Base-by-base conservation (phyloP, 92 coral and sea anemone genomes). In the Virgularia gustaviana region DNA sequence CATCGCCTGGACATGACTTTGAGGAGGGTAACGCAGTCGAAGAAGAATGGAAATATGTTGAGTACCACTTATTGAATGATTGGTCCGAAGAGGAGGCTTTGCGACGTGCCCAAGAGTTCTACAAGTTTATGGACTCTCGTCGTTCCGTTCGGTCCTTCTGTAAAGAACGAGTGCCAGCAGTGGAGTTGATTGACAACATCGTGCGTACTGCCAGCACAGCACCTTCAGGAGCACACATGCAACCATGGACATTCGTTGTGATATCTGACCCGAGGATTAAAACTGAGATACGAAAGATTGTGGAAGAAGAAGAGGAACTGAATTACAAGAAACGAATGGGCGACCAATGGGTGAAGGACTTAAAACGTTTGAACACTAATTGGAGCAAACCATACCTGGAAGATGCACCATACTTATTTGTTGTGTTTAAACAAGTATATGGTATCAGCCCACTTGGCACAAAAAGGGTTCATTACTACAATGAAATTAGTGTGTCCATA, bases 281-380 rank as follows among this genome's bases (percentile, higher is more conserved):
- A 67, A 60, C 73, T 8, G 61, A 82, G 51, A 77, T 89, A 60
- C 84, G 90, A 3, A 72, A 64, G 22, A 60, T 84, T 38, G 90
- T 91, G 32, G 96, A 91, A 73, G 96, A 91, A 34, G 90, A 91
- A 57, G 97, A 91, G 57, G 78, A 80, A 42, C 33, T 84, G 3
- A 91, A 91, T 78, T 91, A 89, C 56, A 77, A 88, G 0, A 89
- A 86, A 60, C 63, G 97, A 41, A 89, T 94, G 99, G 99, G 99
- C n/a, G 84, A 79, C 38, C 79, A 85, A 49, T 89, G 94, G 96
- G 47, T 87, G n/a, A 80, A 82, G 13, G 99, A 89, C 64, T 34
- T 94, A n/a, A 72, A 74, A 28, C 72, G 49, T 9, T 2, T 82
- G 3, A 89, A 85, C 63, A 89, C 96, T 19, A 94, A 87, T 20